Evolutionary conservation across 1,140 invertebrate species (phyloP).

Genomic region (Drosophila quadrilineata): DNA sequence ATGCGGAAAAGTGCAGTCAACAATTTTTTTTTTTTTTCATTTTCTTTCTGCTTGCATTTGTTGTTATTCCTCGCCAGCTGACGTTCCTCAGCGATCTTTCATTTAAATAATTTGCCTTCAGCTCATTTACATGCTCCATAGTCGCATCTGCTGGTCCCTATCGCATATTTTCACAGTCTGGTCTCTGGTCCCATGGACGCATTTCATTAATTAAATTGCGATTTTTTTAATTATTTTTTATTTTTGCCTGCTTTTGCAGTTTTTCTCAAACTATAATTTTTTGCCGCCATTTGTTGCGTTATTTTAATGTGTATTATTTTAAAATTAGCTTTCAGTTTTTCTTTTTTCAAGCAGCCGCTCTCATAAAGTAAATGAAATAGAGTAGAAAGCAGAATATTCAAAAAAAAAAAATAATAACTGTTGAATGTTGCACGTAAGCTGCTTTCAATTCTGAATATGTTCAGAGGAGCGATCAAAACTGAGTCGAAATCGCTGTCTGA

Average conservation of each 20-base stretch:
- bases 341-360: conserved; percentile 1
- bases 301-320: conserved; percentile 36
- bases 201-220: conserved; percentile 73
- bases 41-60: not conserved
- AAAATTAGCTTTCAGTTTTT: conserved; percentile 23
- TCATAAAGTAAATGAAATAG: too few relatives aligned
- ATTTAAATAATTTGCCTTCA: not conserved
- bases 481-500: too few relatives aligned
- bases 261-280: conserved; percentile 49
- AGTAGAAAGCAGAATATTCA: not conserved
- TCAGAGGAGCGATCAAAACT: too few relatives aligned
- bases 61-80: conserved; percentile 14
- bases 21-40: conserved; percentile 39
- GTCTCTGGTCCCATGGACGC: conserved; percentile 26
- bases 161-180: conserved; percentile 47
- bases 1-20: conserved; percentile 11
- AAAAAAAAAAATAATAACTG: not conserved
- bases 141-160: conserved; percentile 9
- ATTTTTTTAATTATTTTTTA: conserved; percentile 49
- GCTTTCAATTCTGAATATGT: not conserved
- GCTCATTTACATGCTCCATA: conserved; percentile 2
- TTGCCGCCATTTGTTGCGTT: conserved; percentile 9
- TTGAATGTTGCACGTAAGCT: not conserved
- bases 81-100: conserved; percentile 3
- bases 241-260: conserved; percentile 17